A percentile compares a stretch with the other conserved stretches of the same genome.
Conservation (phyloP, 2,113 vertebrate genomes). For the Barbus barbus region DNA sequence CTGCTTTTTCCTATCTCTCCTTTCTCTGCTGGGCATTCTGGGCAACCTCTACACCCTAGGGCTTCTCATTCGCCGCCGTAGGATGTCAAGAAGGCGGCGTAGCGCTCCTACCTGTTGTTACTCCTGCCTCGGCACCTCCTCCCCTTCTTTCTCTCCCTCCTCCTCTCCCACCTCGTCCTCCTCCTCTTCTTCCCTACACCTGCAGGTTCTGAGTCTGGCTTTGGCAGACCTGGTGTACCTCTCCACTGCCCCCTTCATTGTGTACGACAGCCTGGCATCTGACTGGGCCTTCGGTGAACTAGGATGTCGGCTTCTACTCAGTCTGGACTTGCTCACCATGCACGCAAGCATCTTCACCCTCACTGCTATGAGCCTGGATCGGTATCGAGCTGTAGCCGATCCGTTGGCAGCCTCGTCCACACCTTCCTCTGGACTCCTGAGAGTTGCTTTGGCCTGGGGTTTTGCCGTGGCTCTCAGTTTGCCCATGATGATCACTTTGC, state of each 20-base stretch:
- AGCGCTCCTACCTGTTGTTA: slow-evolving; percentile 62
- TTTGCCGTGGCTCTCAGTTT: slow-evolving; percentile 79
- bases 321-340: slow-evolving; percentile 84
- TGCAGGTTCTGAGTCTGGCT: slow-evolving; percentile 82
- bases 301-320: slow-evolving; percentile 80
- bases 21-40: slow-evolving; percentile 78
- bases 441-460: slow-evolving; percentile 78
- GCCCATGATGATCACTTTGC: slow-evolving; percentile 85
- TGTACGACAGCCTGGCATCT: slow-evolving; percentile 80
- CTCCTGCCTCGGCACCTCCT: slow-evolving; percentile 64
- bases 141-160: slow-evolving; percentile 64
- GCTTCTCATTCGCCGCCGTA: slow-evolving; percentile 72
- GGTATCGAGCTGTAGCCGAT: slow-evolving; percentile 78
- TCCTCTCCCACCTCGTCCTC: slow-evolving; percentile 59
- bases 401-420: slow-evolving; percentile 77
- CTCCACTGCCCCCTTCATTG: slow-evolving; percentile 82
- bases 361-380: slow-evolving; percentile 81
- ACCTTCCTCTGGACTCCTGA: slow-evolving; percentile 72
- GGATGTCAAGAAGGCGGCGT: slow-evolving; percentile 63
- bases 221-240: slow-evolving; percentile 84
- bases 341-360: slow-evolving; percentile 85
- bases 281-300: slow-evolving; percentile 83
- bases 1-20: slow-evolving; percentile 79
- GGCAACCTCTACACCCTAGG: slow-evolving; percentile 83
- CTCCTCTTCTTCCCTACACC: slow-evolving; percentile 68